These are phyloP conservation scores for Melipona beecheii DNA, from an alignment of 2,888 invertebrate species.

Conservation along the genomic window DNA sequence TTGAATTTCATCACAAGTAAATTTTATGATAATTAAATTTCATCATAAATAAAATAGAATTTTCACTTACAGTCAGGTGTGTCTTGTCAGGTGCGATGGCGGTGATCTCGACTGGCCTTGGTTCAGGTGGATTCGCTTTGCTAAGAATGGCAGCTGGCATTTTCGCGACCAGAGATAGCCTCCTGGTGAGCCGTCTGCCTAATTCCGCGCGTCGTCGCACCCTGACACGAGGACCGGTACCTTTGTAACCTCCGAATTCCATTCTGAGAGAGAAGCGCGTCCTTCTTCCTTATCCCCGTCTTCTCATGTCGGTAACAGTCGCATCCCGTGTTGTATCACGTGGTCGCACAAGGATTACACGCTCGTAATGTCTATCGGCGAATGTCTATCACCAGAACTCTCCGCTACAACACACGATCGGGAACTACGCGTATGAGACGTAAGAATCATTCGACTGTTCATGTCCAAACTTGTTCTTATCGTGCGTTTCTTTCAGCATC, in stretches of 20 bases:
- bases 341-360: constrained; percentile 36
- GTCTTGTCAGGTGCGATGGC: constrained; percentile 88
- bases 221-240: constrained; percentile 78
- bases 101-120: constrained; percentile 86
- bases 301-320: constrained; percentile 45
- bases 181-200: constrained; percentile 87
- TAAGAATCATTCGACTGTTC: not conserved
- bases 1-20: too few species aligned
- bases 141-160: constrained; percentile 86
- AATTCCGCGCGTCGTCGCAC: constrained; percentile 84
- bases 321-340: constrained; percentile 36
- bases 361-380: not conserved
- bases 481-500: not conserved
- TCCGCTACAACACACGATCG: not conserved
- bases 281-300: constrained; percentile 40
- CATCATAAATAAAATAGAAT: not conserved
- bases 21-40: too few species aligned
- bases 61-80: constrained; percentile 86
- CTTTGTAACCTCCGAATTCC: constrained; percentile 80
- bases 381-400: not conserved
- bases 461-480: not conserved
- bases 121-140: constrained; percentile 83
- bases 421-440: not conserved
- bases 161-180: constrained; percentile 86
- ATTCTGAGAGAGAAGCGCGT: constrained; percentile 73